Conservation (phyloP, 2,113 vertebrate species). For the Calyptommatus sinebrachiatus region DNA sequence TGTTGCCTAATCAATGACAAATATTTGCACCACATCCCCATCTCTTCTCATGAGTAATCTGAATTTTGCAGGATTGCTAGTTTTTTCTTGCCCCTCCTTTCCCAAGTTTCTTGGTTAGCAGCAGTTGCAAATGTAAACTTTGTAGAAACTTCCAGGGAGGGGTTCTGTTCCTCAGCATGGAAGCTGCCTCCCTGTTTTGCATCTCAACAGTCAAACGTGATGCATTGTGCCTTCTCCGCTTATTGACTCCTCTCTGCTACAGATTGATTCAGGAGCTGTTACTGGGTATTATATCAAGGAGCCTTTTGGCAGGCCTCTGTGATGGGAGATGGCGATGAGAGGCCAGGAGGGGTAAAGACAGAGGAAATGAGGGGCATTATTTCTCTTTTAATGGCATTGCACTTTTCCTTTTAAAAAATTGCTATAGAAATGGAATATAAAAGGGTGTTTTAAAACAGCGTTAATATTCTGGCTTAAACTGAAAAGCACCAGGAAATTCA, state of each 20-base stretch:
- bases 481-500: conserved; percentile 24
- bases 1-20: no score
- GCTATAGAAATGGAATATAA: conserved; percentile 1
- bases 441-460: conserved; percentile 32
- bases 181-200: neutral
- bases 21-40: no score
- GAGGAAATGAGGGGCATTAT: neutral
- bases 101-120: neutral
- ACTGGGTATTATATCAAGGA: neutral
- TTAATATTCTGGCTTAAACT: conserved; percentile 32
- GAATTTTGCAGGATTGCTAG: neutral
- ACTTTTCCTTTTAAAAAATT: conserved; percentile 1
- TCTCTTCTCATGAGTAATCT: neutral
- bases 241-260: fast-evolving
- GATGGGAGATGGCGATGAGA: neutral
- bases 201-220: neutral
- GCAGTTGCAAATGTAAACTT: neutral
- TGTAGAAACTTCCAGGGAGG: no score
- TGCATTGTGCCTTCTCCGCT: fast-evolving
- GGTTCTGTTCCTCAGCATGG: neutral
- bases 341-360: neutral
- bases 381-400: conserved; percentile 26
- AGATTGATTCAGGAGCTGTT: conserved; percentile 4
- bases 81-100: neutral
- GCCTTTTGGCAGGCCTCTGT: conserved; percentile 5